Base-by-base conservation (phyloP, 2,888 invertebrate species). In the Mesorhabditis sp. region DNA sequence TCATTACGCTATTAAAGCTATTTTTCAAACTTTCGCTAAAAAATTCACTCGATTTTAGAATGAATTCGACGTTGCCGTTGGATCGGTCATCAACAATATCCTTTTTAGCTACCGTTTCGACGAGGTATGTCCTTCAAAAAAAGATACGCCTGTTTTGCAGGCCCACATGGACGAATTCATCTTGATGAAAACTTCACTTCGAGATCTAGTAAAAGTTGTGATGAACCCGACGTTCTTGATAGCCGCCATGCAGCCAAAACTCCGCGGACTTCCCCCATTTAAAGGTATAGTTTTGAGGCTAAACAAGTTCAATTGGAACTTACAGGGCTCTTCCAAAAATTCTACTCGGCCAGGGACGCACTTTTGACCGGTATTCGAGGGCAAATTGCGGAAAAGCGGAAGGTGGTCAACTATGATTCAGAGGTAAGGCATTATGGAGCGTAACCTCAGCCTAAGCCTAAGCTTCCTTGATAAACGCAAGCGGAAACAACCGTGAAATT, bases 341-440 rank as follows among this genome's bases (percentile, higher is more conserved):
- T 28, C 28, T 28, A 28, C 28, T 28, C 28, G 28, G 28, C 28
- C 2, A 28, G 28, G 28, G 28, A 28, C 28, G 28, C 28, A 28
- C 28, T 28, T 1, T 28, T 28, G 28, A 28, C 28, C 28, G 28
- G 28, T 28, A 50, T 50, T 50, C 58, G 58, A 50, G n/a, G n/a
- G 58, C 58, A 50, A 50, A 50, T 50, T n/a, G 58, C 58, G 10
- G 58, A 50, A n/a, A 50, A 50, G n/a, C 58, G 58, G n/a, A 50
- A 50, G n/a, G 10, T 13, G n/a, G 58, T 50, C n/a, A n/a, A 50
- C n/a, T 50, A 50, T n/a, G n/a, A 50, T n/a, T 10, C 7, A 13
- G 58, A 50, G 58, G 58, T 50, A n/a, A 50, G 58, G n/a, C 7
- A 50, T 13, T 10, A 50, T 50, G 7, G 58, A 13, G n/a, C n/a